Base-by-base conservation (phyloP, 2,113 vertebrate genomes). In the Excalfactoria chinensis region DNA sequence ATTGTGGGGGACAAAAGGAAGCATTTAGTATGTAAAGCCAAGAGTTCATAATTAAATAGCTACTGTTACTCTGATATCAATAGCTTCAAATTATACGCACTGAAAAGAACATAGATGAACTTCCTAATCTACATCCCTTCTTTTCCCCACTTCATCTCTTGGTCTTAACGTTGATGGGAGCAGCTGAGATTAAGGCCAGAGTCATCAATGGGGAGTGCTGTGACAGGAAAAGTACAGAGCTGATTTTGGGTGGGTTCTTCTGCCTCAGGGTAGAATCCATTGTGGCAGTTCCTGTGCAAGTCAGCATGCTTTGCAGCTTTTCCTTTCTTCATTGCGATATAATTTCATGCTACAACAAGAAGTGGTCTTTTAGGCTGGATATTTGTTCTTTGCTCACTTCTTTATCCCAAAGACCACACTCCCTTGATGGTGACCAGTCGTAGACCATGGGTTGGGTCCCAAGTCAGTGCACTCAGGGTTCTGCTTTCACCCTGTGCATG, bases 231-330 rank as follows among this genome's bases (percentile, higher is more conserved):
- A 70, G 12, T 26, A 12, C 19, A 41, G 34, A 48, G 10, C 23
- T 81, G 25, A 12, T 16, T 4, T 48, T 49, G 34, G 34, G 13
- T 60, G 37, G 2, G 49, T 79, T 59, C 63, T 60, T 88, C n/a
- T 21, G 67, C 17, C 46, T 70, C 41, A 5, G 0, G 21, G 2
- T 0, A 10, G 46, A 6, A 59, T 48, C 14, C 13, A 3, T 68
- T 48, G 35, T 75, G 32, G 11, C 11, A 63, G 53, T 9, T 71
- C 78, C 46, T 62, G 25, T 60, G 76, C 62, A 30, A 13, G 26
- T 53, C 22, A 32, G 23, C 13, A 10, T 1, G 6, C 62, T 88
- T 62, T 59, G 32, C 21, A 23, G 5, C n/a, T 79, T 40, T 18
- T 1, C 1, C 41, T 55, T 56, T 40, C 53, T 56, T 56, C 4